phyloP scores from a whole-genome alignment of 2,113 vertebrate genomes.

The Mormyrus iriodes region DNA sequence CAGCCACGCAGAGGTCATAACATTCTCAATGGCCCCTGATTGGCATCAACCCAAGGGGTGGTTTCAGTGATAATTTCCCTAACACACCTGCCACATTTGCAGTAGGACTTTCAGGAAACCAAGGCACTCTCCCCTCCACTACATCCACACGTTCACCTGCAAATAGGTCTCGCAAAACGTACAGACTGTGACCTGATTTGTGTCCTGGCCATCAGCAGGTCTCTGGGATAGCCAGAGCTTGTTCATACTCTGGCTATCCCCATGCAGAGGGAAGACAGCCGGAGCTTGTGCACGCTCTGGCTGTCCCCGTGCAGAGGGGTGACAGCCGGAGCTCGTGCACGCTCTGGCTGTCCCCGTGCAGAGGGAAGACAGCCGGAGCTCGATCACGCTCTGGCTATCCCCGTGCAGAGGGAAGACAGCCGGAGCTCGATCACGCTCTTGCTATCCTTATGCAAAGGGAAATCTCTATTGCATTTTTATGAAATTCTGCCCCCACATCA shows the following conservation, averaged over 20 bases:
- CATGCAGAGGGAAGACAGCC: background rate
- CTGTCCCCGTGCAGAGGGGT: background rate
- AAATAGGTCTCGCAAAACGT: background rate
- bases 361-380: background rate
- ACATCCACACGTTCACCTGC: background rate
- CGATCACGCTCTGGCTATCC: background rate
- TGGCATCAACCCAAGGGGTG: constrained; percentile 11
- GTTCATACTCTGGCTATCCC: constrained; percentile 4
- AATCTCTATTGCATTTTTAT: constrained; percentile 19
- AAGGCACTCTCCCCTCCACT: background rate
- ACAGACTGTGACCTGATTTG: constrained; percentile 4
- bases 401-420: background rate
- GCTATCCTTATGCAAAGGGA: background rate
- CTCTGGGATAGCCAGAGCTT: background rate
- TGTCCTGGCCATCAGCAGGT: background rate
- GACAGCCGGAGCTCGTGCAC: no score
- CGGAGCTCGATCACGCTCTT: background rate
- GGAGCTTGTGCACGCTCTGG: background rate
- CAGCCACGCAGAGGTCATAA: constrained; percentile 20
- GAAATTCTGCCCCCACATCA: constrained; percentile 9
- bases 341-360: no score
- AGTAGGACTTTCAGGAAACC: background rate
- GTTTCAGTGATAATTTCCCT: background rate
- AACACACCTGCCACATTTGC: background rate
- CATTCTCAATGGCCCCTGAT: constrained; percentile 11